Evolutionary conservation across 2,888 invertebrate genomes (phyloP).

Genomic region (Lissocephala sabroskyi): DNA sequence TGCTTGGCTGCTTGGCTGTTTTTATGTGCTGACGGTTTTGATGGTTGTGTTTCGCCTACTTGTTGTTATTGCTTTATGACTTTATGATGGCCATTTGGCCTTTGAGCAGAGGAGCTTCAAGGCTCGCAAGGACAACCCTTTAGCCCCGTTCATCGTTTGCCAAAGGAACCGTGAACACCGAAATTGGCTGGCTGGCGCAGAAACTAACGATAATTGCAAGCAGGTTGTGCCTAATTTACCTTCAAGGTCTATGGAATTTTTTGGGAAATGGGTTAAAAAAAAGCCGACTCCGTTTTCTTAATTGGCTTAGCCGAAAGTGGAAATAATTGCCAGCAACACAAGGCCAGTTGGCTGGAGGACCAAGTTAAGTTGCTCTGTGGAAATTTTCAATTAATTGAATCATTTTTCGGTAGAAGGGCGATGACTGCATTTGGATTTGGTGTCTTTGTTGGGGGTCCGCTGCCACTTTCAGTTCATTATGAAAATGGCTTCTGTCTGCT

Average conservation of each 20-base stretch:
- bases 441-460: background rate
- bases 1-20: conserved; percentile 9
- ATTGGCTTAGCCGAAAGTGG: conserved; percentile 45
- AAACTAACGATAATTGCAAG: conserved; percentile 61
- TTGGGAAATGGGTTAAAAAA: too few relatives aligned
- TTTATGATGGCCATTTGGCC: conserved; percentile 39
- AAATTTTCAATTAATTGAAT: too few relatives aligned
- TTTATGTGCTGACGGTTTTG: conserved; percentile 31
- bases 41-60: conserved; percentile 12
- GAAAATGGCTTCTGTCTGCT: conserved; percentile 53
- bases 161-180: conserved; percentile 1
- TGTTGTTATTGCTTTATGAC: conserved; percentile 41
- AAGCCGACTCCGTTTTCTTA: conserved; percentile 27
- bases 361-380: too few relatives aligned
- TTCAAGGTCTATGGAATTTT: conserved; percentile 56
- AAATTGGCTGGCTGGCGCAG: conserved; percentile 15
- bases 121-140: conserved; percentile 38
- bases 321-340: conserved; percentile 47
- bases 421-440: too few relatives aligned
- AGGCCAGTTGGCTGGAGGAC: background rate
- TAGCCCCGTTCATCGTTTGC: conserved; percentile 50
- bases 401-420: too few relatives aligned
- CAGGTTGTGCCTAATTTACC: conserved; percentile 58
- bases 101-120: conserved; percentile 14
- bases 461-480: conserved; percentile 34